Conservation (phyloP, 2,113 vertebrate genomes). For the Amphilophus citrinellus region DNA sequence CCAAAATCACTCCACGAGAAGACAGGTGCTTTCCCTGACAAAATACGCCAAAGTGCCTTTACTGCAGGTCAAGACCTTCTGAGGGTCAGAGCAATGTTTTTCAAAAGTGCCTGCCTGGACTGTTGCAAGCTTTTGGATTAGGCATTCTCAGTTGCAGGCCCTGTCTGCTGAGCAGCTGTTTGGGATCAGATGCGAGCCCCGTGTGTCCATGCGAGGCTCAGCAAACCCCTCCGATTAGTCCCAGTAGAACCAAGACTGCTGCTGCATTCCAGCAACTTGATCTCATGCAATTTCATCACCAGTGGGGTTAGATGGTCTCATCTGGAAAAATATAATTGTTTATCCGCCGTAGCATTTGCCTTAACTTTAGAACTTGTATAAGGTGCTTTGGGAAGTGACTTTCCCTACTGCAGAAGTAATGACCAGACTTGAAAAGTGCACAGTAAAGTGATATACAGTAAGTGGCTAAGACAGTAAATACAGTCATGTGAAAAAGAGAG, state of each 20-base stretch:
- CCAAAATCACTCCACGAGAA: slow-evolving; percentile 16
- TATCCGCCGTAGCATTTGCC: slow-evolving; percentile 34
- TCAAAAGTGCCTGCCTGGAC: slow-evolving; percentile 45
- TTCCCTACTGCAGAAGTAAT: slow-evolving; percentile 3
- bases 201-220: slow-evolving; percentile 67
- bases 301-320: slow-evolving; percentile 52
- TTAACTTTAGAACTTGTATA: slow-evolving; percentile 7
- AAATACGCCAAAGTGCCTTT: slow-evolving; percentile 55
- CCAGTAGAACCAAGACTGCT: slow-evolving; percentile 70
- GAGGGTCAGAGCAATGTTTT: slow-evolving; percentile 69
- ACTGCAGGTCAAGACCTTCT: slow-evolving; percentile 50
- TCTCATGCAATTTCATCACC: slow-evolving; percentile 75
- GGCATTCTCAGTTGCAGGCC: slow-evolving; percentile 57
- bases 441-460: neutral
- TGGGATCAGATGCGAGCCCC: slow-evolving; percentile 68
- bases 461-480: no score
- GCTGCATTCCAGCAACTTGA: slow-evolving; percentile 78
- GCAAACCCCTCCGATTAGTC: slow-evolving; percentile 73
- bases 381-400: slow-evolving; percentile 4
- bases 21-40: slow-evolving; percentile 64
- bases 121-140: slow-evolving; percentile 12
- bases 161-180: slow-evolving; percentile 75
- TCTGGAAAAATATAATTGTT: slow-evolving; percentile 69
- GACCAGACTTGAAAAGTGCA: neutral
- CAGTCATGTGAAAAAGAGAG: neutral